These are phyloP conservation scores for Hoplostethus atlanticus DNA, from an alignment of 2,797 vertebrate genomes.

Conservation along the genomic window DNA sequence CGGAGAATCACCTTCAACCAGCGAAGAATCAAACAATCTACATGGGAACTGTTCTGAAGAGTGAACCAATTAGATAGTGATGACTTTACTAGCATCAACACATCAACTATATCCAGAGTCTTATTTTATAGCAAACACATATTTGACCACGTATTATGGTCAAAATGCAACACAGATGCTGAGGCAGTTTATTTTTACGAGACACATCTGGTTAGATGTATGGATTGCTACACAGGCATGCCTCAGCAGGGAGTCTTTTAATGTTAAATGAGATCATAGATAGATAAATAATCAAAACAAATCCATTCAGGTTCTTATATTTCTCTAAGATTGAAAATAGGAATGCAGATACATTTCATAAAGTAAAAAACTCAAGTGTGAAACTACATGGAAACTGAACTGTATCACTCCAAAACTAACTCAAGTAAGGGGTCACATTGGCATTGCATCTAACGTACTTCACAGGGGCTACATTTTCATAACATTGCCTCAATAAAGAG, in stretches of 20 bases:
- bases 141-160: constrained; percentile 5
- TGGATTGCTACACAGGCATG: constrained; percentile 27
- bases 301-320: constrained; percentile 18
- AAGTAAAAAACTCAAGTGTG: too few relatives aligned
- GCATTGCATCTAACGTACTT: too few relatives aligned
- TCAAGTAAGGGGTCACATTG: too few relatives aligned
- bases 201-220: constrained; percentile 46
- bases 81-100: not conserved
- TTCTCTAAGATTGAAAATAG: not conserved
- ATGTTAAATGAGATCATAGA: constrained; percentile 48
- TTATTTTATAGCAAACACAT: constrained; percentile 9
- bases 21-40: constrained; percentile 16
- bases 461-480: too few relatives aligned
- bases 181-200: constrained; percentile 31
- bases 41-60: constrained; percentile 18
- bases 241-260: constrained; percentile 34
- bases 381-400: too few relatives aligned
- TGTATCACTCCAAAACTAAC: too few relatives aligned
- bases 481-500: too few relatives aligned
- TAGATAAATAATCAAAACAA: not conserved
- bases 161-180: constrained; percentile 69
- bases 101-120: not conserved
- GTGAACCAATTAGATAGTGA: constrained; percentile 2
- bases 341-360: too few relatives aligned
- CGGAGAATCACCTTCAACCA: constrained; percentile 50